phyloP scores from a whole-genome alignment of 2,797 vertebrate genomes.

The Erithacus rubecula region DNA sequence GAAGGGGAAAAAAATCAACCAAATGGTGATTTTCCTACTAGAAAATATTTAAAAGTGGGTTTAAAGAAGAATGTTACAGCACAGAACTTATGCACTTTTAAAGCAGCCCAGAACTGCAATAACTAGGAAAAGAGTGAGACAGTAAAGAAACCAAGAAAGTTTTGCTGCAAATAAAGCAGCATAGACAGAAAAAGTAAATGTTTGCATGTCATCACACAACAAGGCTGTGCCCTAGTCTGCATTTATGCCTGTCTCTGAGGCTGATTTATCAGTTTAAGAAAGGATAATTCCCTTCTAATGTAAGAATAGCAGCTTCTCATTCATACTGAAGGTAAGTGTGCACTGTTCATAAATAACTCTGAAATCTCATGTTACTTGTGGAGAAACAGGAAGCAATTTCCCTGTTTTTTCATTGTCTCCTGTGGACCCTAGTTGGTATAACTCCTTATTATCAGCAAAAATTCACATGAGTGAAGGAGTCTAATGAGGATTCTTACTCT shows the following conservation, averaged over 20 bases:
- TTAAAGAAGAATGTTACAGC: neutral
- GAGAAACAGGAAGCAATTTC: neutral
- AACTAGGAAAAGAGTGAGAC: conserved; percentile 14
- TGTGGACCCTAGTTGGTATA: neutral
- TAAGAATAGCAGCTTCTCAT: neutral
- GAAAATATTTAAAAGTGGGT: neutral
- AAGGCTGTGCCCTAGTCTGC: neutral
- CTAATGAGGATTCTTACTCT: neutral
- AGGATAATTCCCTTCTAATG: neutral
- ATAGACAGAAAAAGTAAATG: conserved; percentile 14
- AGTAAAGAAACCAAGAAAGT: conserved; percentile 17
- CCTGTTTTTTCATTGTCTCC: neutral
- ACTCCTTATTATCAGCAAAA: neutral
- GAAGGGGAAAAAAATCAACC: neutral
- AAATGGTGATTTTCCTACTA: neutral
- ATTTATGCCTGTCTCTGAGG: neutral
- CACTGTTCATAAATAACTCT: neutral
- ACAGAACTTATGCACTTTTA: neutral
- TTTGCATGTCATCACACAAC: neutral
- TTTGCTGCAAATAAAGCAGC: neutral
- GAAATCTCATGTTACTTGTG: neutral
- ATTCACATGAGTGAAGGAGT: neutral
- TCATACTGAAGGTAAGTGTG: neutral
- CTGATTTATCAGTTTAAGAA: neutral
- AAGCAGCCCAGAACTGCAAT: conserved; percentile 3